These are phyloP conservation scores for Yoshiicerus persimilis DNA, from an alignment of 1,140 invertebrate species.

Conservation along the genomic window DNA sequence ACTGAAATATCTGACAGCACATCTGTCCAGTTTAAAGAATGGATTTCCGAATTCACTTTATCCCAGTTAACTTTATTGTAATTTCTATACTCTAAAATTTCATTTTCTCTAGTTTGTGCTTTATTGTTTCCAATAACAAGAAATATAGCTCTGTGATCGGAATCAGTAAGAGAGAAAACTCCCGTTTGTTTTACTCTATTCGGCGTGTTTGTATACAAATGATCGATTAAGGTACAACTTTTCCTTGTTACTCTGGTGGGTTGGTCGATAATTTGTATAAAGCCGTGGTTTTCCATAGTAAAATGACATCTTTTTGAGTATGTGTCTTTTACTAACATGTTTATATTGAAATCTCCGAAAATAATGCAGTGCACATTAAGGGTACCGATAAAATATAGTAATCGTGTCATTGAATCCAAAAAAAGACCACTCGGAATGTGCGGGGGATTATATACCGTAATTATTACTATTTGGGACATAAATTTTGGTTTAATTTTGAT, in stretches of 20 bases:
- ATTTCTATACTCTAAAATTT: too few species aligned
- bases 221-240: not conserved
- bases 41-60: too few species aligned
- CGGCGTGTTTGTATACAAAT: not conserved
- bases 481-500: not conserved
- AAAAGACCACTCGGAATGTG: not conserved
- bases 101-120: too few species aligned
- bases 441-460: not conserved
- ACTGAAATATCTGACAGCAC: too few species aligned
- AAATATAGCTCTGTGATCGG: too few species aligned
- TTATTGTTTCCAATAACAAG: too few species aligned
- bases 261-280: not conserved
- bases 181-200: not conserved
- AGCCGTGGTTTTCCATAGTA: not conserved
- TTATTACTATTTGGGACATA: not conserved
- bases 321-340: not conserved
- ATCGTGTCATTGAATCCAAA: not conserved
- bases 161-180: too few species aligned
- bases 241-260: not conserved
- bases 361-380: not conserved
- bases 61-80: too few species aligned
- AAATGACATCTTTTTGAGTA: not conserved
- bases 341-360: not conserved
- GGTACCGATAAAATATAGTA: not conserved
- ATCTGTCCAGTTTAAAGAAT: too few species aligned